Evolutionary conservation across 2,888 invertebrate genomes (phyloP), one percentile per base, ranked within the genome.

Genomic region (Meloe dianella): DNA sequence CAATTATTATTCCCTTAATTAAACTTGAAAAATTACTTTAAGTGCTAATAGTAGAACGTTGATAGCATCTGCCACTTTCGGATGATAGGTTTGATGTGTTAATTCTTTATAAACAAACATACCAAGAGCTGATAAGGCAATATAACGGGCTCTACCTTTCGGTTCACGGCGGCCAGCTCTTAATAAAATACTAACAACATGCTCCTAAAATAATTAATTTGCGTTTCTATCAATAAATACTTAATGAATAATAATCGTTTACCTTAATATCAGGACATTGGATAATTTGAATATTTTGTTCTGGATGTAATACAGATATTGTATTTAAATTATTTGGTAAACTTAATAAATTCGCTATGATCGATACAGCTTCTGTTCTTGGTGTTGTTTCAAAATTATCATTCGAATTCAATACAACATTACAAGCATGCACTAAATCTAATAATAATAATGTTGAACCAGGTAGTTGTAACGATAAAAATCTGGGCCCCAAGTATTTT

Each of bases 381-480:
- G 97, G 97, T 68, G 84, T 35, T 73, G 85, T 83, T 51, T 87
- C 86, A 57, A 89, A 88, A 67, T 92, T 88, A 80, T 96, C 96
- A 14, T 90, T 88, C 17, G 92, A 92, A 75, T 93, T 93, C 67
- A 97, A 87, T 70, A 97, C 90, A 22, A 93, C 90, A 67, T 95
- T 94, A 72, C 95, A 94, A 9, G 96, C 96, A 78, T 94, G 93
- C 38, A 97, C 92, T 76, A 97, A 92, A 85, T 97, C 97, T 63
- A 96, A 85, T 60, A 96, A 85, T 1, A 98, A 85, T 63, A 97
- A 85, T 1, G 96, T 93, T 77, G 94, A 93, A 0, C 97, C 97
- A 51, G 96, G 95, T 57, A 97, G 85, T 71, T 95, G 91, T 35
- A 95, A 85, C 54, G 96, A 95, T 71, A 97, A 89, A 82, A 96